A percentile compares a stretch with the other conserved stretches of the same genome.
Evolutionary conservation across 1,140 invertebrate species (phyloP).

Genomic region (Sminthurides bifidus): DNA sequence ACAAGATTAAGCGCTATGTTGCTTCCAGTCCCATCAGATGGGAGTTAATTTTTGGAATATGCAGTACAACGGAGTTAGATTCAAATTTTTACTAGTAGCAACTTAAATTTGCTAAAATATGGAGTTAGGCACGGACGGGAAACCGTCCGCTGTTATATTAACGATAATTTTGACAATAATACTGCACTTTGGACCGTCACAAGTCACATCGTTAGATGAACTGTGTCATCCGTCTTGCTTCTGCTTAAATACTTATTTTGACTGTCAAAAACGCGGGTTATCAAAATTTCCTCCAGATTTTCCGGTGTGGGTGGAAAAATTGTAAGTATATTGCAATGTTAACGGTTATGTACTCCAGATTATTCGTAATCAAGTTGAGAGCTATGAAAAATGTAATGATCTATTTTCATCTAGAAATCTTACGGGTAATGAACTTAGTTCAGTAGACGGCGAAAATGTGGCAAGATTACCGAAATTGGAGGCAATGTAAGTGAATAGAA

Average conservation of each 20-base stretch:
- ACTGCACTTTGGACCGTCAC: too few species aligned
- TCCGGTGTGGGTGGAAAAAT: slow-evolving; percentile 24
- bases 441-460: not conserved
- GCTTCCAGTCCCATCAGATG: too few species aligned
- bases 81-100: too few species aligned
- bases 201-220: not conserved
- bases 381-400: not conserved
- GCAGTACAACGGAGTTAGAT: too few species aligned
- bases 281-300: slow-evolving; percentile 18
- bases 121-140: too few species aligned
- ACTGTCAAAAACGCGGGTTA: slow-evolving; percentile 18
- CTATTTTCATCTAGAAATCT: slow-evolving; percentile 22
- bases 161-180: too few species aligned
- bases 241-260: slow-evolving; percentile 29
- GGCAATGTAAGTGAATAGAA: slow-evolving; percentile 14
- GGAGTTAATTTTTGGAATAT: too few species aligned
- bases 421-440: slow-evolving; percentile 21
- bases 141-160: too few species aligned
- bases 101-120: too few species aligned
- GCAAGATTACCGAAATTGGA: slow-evolving; percentile 10
- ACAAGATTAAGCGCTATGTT: too few species aligned
- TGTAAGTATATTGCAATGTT: slow-evolving; percentile 29
- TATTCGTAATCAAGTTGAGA: not conserved
- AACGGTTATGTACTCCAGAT: not conserved
- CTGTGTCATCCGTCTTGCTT: slow-evolving; percentile 24